Evolutionary conservation across 2,888 invertebrate genomes (phyloP), one percentile per base, ranked within the genome.

Genomic region (Escarpia spicata): DNA sequence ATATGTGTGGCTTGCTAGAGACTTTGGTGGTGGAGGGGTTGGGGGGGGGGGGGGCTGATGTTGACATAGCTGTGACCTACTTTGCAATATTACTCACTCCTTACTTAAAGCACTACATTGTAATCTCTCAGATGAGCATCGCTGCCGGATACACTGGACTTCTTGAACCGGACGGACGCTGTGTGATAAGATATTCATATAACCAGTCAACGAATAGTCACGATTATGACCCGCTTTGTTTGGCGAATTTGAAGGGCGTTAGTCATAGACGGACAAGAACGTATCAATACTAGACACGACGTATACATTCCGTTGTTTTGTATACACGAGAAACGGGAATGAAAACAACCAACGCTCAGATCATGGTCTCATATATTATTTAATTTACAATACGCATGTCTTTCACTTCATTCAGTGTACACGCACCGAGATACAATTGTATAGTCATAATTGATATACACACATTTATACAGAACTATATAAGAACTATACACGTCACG

Each of bases 381-480:
- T 75, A 75, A 75, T 75, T 75, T 75, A 75, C 75, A 75, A 75
- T 75, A 75, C 75, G 75, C 19, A 52, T 52, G 15, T 75, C 26
- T 75, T 75, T 75, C 75, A 75, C 75, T 75, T 26, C 75, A 75
- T 75, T 75, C 75, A 75, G 75, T 75, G 75, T 75, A 75, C 75
- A 75, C 75, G n/a, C 19, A 15, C 19, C 75, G 52, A 75, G 26
- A 75, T 26, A 75, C 75, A 75, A 19, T 6, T 75, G n/a, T 26
- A n/a, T 75, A 26, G 75, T 19, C n/a, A 26, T 75, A 26, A 75
- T 75, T 75, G 75, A 75, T 75, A 26, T 26, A 75, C 26, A 75
- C 75, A 26, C 19, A 75, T 75, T 75, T 75, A 75, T 75, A 75
- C 75, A 75, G 19, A 52, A 52, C 52, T 75, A 75, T 75, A 75